A percentile compares a stretch with the other conserved stretches of the same genome.
These are phyloP conservation scores for Lepisosteus oculatus DNA, from an alignment of 2,113 vertebrate genomes.

Conservation along the genomic window DNA sequence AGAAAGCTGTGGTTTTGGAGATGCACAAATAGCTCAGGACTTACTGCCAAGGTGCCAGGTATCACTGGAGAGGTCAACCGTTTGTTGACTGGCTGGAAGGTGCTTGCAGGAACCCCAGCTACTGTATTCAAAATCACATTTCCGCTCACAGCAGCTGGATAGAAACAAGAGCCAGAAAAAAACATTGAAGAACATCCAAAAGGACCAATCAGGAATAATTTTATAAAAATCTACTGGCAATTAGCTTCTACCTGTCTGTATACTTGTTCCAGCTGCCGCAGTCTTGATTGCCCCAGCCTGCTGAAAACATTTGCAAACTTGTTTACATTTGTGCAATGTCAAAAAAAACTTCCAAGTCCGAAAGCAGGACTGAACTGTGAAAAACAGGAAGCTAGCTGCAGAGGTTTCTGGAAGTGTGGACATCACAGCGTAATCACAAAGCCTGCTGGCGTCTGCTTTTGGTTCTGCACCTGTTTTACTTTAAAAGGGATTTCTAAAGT, in stretches of 20 bases:
- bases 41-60: slow-evolving; percentile 80
- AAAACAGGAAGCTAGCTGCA: no score
- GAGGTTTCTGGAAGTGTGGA: no score
- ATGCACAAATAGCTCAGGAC: slow-evolving; percentile 21
- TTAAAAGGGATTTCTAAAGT: no score
- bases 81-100: slow-evolving; percentile 88
- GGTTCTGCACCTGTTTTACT: no score
- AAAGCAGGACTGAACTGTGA: no score
- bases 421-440: no score
- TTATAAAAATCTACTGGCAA: neutral
- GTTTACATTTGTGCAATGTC: no score
- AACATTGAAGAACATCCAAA: neutral
- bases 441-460: no score
- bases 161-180: slow-evolving; percentile 30
- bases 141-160: slow-evolving; percentile 84
- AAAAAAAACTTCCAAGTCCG: no score
- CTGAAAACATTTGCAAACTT: slow-evolving; percentile 31
- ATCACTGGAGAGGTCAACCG: slow-evolving; percentile 84
- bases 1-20: neutral
- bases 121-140: slow-evolving; percentile 92
- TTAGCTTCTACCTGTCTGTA: slow-evolving; percentile 76
- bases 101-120: slow-evolving; percentile 79
- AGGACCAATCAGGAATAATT: neutral
- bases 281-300: slow-evolving; percentile 91
- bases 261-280: slow-evolving; percentile 79